Evolutionary conservation across 2,797 vertebrate genomes (phyloP), one percentile per base, ranked within the genome.

Genomic region (Myoxocephalus aenaeus): DNA sequence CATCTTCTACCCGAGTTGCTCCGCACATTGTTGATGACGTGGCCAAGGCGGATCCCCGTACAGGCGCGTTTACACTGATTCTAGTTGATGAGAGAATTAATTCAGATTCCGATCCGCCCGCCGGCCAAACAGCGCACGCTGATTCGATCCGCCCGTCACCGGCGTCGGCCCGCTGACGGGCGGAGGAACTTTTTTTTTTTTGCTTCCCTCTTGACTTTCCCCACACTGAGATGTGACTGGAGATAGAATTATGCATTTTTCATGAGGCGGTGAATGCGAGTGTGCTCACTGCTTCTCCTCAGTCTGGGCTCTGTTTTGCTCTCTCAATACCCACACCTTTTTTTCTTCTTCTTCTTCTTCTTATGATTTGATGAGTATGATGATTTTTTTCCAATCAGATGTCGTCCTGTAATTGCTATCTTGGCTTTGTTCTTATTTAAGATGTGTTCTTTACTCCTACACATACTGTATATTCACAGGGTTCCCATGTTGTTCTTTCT

Each of bases 231-330:
- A 90, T 88, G 82, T 42, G 73, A 87, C 86, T 86, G 79, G 83
- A 90, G 91, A 92, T 91, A 81, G 91, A 90, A 86, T 85, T 66
- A 91, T 93, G 84, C 90, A 93, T 93, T 90, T 92, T 92, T 93
- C 92, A 93, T 93, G 90, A 91, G 91, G 75, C 73, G 44, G 64
- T 51, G 87, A 90, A 88, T 80, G 80, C 79, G 62, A 86, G 84
- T 67, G 86, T 75, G 86, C 79, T 83, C 63, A n/a, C 73, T 82
- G 86, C 86, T 77, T 70, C 82, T 80, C 66, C 84, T 89, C 85
- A 77, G 88, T 59, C 85, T 83, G 76, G 65, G 79, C 84, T 82
- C 22, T 87, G 81, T 89, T 90, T 86, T 84, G 81, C 89, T 89
- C 89, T 79, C 87, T 92, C 91, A 87, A 85, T 87, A 93, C 82